Conservation (phyloP, 1,140 invertebrate species). For the Conopomorpha cramerella region DNA sequence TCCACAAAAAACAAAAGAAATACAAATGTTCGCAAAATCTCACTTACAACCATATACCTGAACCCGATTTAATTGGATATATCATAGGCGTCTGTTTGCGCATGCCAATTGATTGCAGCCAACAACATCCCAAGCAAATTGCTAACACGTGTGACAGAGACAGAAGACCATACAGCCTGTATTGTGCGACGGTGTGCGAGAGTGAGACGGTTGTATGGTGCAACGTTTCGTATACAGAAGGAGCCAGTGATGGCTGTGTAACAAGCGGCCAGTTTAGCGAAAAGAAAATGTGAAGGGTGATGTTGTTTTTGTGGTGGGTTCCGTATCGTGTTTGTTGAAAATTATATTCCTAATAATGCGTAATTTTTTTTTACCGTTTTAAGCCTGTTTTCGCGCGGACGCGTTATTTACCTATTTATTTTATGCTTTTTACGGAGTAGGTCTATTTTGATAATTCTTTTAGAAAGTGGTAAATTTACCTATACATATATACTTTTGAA, state of each 20-base stretch:
- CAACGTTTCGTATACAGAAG: constrained; percentile 11
- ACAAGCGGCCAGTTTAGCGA: too few species aligned
- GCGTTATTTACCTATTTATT: too few species aligned
- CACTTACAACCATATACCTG: constrained; percentile 16
- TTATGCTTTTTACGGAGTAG: too few species aligned
- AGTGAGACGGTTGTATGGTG: constrained; percentile 12
- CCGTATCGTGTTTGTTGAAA: too few species aligned
- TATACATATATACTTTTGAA: too few species aligned
- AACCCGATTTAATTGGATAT: constrained; percentile 54
- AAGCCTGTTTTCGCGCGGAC: too few species aligned
- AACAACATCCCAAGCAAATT: constrained; percentile 55
- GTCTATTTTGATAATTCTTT: too few species aligned
- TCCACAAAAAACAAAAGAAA: not conserved
- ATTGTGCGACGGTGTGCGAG: not conserved
- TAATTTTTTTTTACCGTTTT: too few species aligned
- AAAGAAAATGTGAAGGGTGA: too few species aligned
- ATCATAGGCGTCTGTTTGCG: constrained; percentile 60
- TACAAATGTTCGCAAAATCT: constrained; percentile 14
- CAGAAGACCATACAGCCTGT: constrained; percentile 3
- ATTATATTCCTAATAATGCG: too few species aligned
- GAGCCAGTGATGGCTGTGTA: constrained; percentile 23
- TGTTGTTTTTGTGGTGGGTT: too few species aligned
- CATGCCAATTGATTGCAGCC: constrained; percentile 59
- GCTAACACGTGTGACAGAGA: constrained; percentile 23
- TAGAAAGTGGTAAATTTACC: too few species aligned